Evolutionary conservation across 2,888 invertebrate species (phyloP), one percentile per base, ranked within the genome.

Genomic region (Eucriotettix oculatus): DNA sequence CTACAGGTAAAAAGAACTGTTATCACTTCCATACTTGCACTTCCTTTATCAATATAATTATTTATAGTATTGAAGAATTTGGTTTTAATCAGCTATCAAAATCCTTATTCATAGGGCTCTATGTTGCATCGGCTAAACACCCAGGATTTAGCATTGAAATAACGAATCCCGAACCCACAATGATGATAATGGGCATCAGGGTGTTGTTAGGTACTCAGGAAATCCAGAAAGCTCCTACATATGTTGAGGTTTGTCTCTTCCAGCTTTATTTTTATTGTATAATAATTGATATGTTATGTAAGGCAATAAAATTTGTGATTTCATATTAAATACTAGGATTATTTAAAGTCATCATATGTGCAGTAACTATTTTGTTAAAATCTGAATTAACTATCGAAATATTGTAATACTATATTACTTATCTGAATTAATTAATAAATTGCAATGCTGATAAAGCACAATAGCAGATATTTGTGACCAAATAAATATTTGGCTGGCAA

Each of bases 51-150:
- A 48, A 54, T 60, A n/a, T 2, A 5, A n/a, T 48, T 9, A 48
- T 48, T 48, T 12, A 12, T 48, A 29, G 2, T 29, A 29, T 29
- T 7, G 29, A 29, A 29, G n/a, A 48, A 14, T 48, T 48, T 9
- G 2, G 14, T 48, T 48, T 48, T 48, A 14, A 48, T 48, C 14
- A 48, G 3, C 2, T 48, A 48, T 14, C 9, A 9, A 14, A 1
- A 58, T 63, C 67, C 74, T 57, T 71, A 71, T 61, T 73, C 73
- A 74, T 79, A 68, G 93, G 93, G 40, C 82, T 95, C 76, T 97
- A 95, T 72, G 89, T 97, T 29, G 95, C 92, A 1, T 93, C 92
- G 42, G 92, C 93, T 0, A 93, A 92, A 73, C 82, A 90, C 56
- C 84, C 85, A 67, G 96, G 96, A 11, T 97, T 97, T 71, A 83